Percentiles rank a stretch among this genome's conserved stretches.
These are phyloP conservation scores for Ciconia boyciana DNA, from an alignment of 2,113 vertebrate species.

Conservation along the genomic window DNA sequence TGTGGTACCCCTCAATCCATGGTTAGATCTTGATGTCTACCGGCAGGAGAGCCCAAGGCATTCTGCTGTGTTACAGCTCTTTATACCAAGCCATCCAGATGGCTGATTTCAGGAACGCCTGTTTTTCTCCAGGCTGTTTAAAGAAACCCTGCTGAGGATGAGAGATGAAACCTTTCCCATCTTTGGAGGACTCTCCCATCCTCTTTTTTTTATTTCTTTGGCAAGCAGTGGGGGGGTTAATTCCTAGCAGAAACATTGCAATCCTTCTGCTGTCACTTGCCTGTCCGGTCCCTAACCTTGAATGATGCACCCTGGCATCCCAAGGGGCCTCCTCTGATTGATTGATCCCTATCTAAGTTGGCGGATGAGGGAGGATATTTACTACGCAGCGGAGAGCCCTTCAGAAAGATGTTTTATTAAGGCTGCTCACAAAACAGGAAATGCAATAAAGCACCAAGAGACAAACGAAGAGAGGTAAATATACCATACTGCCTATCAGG, in stretches of 20 bases:
- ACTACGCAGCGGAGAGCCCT: background rate
- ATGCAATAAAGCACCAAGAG: conserved; percentile 29
- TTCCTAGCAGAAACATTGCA: background rate
- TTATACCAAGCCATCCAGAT: background rate
- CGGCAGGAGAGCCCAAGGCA: background rate
- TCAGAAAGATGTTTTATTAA: conserved; percentile 60
- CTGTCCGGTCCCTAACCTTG: conserved; percentile 10
- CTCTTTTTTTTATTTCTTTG: background rate
- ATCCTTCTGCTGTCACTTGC: conserved; percentile 28
- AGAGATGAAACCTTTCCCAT: background rate
- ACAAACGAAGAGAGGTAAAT: conserved; percentile 31
- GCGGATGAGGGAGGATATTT: conserved; percentile 5
- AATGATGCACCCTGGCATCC: conserved; percentile 15
- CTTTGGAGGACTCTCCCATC: background rate
- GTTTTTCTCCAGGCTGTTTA: background rate
- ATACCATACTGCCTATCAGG: background rate
- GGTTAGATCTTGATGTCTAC: background rate
- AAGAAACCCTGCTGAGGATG: background rate
- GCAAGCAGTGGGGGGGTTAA: background rate
- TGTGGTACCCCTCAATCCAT: background rate
- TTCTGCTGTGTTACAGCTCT: background rate
- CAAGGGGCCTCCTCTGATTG: background rate
- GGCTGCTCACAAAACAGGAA: conserved; percentile 19
- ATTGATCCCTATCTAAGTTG: conserved; percentile 20
- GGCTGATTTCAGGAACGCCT: background rate